Evolutionary conservation across 2,113 vertebrate genomes (phyloP).

Genomic region (Acanthisitta chloris): DNA sequence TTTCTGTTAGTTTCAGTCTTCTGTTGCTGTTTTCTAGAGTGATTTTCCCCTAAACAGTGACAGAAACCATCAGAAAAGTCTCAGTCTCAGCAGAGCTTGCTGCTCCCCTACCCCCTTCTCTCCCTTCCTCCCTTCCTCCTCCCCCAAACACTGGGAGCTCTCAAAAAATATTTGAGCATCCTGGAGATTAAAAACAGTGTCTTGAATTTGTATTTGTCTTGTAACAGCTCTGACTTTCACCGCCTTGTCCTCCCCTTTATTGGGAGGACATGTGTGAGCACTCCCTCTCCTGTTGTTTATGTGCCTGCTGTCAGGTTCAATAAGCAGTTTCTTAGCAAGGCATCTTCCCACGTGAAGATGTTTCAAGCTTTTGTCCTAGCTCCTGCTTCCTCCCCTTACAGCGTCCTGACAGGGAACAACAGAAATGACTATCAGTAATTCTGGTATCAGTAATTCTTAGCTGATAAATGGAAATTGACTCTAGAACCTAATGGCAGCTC

Average conservation of each 20-base stretch:
- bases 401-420: neutral
- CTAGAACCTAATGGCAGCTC: too few species aligned
- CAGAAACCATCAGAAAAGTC: neutral
- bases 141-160: neutral
- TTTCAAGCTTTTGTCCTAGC: constrained; percentile 13
- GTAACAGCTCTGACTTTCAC: constrained; percentile 47
- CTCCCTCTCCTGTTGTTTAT: constrained; percentile 41
- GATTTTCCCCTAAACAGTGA: neutral
- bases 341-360: constrained; percentile 42
- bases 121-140: neutral
- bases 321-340: constrained; percentile 32
- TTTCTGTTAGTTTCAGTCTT: constrained; percentile 2
- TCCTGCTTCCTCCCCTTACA: neutral
- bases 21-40: neutral
- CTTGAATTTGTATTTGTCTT: constrained; percentile 26
- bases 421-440: neutral
- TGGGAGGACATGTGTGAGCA: neutral
- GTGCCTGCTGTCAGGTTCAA: constrained; percentile 1
- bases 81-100: neutral
- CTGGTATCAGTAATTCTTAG: neutral
- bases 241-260: neutral
- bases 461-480: neutral
- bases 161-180: constrained; percentile 7
- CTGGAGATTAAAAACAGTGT: constrained; percentile 11
- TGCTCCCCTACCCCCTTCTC: neutral